Base-by-base conservation (phyloP, 2,797 vertebrate genomes). In the Pseudotriccus pelzelni region DNA sequence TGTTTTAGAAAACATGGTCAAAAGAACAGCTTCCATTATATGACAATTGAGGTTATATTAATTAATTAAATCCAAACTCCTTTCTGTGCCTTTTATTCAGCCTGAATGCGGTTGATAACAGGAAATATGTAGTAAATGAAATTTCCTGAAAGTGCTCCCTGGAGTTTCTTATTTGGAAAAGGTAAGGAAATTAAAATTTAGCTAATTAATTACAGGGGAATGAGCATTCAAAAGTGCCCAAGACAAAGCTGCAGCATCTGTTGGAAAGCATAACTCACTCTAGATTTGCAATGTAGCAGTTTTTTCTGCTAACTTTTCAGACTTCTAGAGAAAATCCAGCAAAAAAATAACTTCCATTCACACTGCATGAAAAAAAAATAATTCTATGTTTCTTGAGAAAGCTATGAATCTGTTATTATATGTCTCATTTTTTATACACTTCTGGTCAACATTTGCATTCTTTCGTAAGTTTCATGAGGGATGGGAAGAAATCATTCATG, bases 161-260 rank as follows among this genome's bases (percentile, higher is more conserved):
- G 18, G 74, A 87, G 80, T 49, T 93, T 75, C 24, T 73, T 93
- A 63, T 70, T 83, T 80, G 22, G 67, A 76, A 94, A 89, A 92
- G 32, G 69, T 76, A 94, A 93, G 52, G 39, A 92, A 86, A 90
- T 88, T 37, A 93, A 84, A 81, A 79, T 72, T 74, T 77, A 64
- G 15, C 80, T 91, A 73, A 81, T 77, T 89, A 80, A 91, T 90
- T 93, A 75, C 87, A 93, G 72, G 22, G 14, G 25, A 93, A 50
- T 20, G 52, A 79, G 20, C 66, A 19, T 56, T 91, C 47, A 92
- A 68, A 94, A 84, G 58, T 68, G 44, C 28, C 28, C 0, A 4
- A 60, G 67, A 83, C 12, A 69, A 92, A 80, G 43, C 32, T 66
- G 36, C 17, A 59, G 34, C 21, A 25, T 41, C 53, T 89, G 7